These are phyloP conservation scores for Hippolais icterina DNA, from an alignment of 2,113 vertebrate genomes.

Conservation along the genomic window DNA sequence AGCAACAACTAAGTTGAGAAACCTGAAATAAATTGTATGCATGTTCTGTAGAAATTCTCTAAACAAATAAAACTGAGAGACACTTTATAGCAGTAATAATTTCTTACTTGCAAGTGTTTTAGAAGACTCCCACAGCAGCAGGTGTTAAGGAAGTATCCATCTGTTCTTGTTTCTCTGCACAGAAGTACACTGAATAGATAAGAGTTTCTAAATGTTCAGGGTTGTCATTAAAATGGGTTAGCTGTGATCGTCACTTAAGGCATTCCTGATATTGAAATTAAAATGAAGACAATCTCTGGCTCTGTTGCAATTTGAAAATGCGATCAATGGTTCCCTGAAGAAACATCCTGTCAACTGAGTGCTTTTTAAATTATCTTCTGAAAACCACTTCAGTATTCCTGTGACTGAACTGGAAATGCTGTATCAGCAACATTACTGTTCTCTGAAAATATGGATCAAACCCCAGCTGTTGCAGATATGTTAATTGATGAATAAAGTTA, in stretches of 20 bases:
- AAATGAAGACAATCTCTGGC: constrained; percentile 50
- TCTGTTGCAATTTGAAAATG: constrained; percentile 36
- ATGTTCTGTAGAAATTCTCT: constrained; percentile 28
- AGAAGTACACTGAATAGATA: constrained; percentile 49
- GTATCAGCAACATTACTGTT: constrained; percentile 51
- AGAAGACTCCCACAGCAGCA: constrained; percentile 59
- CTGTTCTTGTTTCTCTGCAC: constrained; percentile 60
- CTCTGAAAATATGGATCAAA: constrained; percentile 52
- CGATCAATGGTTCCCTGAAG: constrained; percentile 40
- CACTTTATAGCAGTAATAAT: constrained; percentile 49
- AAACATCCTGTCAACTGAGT: constrained; percentile 54
- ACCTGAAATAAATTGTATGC: constrained; percentile 25
- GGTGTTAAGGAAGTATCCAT: constrained; percentile 66
- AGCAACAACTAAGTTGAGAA: constrained; percentile 9
- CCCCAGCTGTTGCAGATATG: constrained; percentile 48
- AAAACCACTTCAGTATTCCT: constrained; percentile 34
- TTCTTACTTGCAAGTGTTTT: constrained; percentile 58
- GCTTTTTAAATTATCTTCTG: constrained; percentile 52
- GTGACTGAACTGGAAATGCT: constrained; percentile 42
- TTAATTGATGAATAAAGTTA: constrained; percentile 45
- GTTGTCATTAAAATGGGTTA: constrained; percentile 61
- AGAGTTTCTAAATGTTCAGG: constrained; percentile 50
- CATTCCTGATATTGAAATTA: constrained; percentile 49
- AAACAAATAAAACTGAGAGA: constrained; percentile 49
- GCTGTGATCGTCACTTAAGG: constrained; percentile 52